These are phyloP conservation scores for Spicauda simplicius DNA, from an alignment of 2,888 invertebrate species.

Conservation along the genomic window DNA sequence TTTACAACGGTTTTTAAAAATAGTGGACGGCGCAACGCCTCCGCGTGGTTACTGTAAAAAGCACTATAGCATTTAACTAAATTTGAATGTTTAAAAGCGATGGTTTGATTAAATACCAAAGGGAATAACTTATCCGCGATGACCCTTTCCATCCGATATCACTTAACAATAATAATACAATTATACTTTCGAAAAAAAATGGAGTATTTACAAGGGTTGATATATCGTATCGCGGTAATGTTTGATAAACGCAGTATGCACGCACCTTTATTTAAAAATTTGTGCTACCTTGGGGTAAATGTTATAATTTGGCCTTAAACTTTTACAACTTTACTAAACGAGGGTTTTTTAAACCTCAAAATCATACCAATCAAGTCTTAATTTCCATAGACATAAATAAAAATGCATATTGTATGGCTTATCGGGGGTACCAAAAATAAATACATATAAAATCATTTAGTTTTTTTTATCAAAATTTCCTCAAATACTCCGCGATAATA, in stretches of 20 bases:
- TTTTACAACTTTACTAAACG: conserved; percentile 34
- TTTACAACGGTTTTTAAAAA: background rate
- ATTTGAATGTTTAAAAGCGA: background rate
- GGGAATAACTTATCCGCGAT: background rate
- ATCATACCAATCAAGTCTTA: conserved; percentile 44
- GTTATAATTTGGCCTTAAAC: conserved; percentile 57
- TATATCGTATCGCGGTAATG: background rate
- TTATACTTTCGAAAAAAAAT: background rate
- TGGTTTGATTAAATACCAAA: background rate
- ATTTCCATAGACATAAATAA: conserved; percentile 52
- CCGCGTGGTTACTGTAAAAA: background rate
- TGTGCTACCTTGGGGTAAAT: conserved; percentile 67
- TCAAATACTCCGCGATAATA: conserved; percentile 34
- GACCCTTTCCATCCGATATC: background rate
- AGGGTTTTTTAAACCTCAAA: conserved; percentile 60
- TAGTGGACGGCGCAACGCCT: background rate
- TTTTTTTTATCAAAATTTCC: conserved; percentile 55
- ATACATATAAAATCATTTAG: conserved; percentile 58
- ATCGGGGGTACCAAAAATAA: conserved; percentile 67
- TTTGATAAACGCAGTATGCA: conserved; percentile 46
- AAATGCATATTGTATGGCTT: conserved; percentile 63
- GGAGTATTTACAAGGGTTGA: conserved; percentile 33
- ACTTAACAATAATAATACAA: background rate
- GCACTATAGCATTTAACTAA: background rate
- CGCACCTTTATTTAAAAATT: conserved; percentile 56